phyloP scores from a whole-genome alignment of 2,113 vertebrate genomes.

The Scophthalmus maximus region DNA sequence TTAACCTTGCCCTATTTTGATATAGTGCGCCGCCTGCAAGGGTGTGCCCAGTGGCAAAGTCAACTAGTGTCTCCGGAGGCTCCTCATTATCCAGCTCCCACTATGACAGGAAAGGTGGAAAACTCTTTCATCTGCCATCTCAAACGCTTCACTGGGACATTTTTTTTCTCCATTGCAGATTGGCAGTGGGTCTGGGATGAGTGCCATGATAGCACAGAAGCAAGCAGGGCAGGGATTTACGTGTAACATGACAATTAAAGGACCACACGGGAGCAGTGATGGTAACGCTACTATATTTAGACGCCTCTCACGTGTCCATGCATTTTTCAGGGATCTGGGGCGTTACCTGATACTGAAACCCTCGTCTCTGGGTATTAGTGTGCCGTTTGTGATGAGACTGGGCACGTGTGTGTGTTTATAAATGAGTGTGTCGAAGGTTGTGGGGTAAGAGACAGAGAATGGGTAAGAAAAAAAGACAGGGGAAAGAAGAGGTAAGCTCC shows the following conservation, averaged over 20 bases:
- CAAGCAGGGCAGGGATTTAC: conserved; percentile 49
- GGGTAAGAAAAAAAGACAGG: conserved; percentile 3
- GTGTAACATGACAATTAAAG: conserved; percentile 65
- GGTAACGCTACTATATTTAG: conserved; percentile 79
- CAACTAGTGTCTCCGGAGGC: conserved; percentile 70
- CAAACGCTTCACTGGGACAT: conserved; percentile 48
- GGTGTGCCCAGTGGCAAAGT: conserved; percentile 80
- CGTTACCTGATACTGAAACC: conserved; percentile 77
- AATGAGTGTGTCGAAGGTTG: conserved; percentile 7
- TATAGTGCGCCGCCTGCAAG: conserved; percentile 53
- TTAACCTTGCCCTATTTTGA: conserved; percentile 81
- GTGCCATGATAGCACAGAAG: conserved; percentile 3
- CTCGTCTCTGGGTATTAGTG: conserved; percentile 57
- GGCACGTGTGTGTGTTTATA: conserved; percentile 20
- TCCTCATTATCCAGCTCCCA: conserved; percentile 71
- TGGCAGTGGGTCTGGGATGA: conserved; percentile 24
- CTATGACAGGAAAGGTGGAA: conserved; percentile 70
- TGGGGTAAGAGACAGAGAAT: conserved; percentile 13
- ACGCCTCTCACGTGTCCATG: conserved; percentile 79
- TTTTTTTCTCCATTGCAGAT: conserved; percentile 16
- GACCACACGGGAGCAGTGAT: conserved; percentile 62
- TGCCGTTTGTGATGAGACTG: conserved; percentile 20
- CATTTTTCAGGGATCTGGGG: conserved; percentile 76
- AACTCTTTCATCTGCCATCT: conserved; percentile 63
- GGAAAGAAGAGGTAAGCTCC: conserved; percentile 16